Conservation (phyloP, 1,140 invertebrate species). For the Drosophila lacteicornis region DNA sequence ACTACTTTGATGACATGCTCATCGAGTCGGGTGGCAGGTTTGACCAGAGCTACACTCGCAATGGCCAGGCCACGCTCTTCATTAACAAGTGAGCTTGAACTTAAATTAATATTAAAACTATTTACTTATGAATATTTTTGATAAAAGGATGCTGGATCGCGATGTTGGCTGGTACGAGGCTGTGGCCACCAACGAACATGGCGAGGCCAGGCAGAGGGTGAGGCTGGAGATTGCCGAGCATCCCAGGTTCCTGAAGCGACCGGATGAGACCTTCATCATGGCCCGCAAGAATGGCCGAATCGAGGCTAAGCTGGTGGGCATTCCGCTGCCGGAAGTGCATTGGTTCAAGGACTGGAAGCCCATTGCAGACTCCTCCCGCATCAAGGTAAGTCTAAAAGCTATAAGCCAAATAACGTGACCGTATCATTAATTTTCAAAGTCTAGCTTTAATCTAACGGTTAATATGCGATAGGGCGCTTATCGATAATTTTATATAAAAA, state of each 20-base stretch:
- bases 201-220: conserved; percentile 93
- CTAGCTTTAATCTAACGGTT: too few relatives aligned
- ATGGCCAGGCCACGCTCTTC: conserved; percentile 94
- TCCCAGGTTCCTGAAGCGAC: conserved; percentile 94
- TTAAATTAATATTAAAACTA: not conserved
- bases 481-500: too few relatives aligned
- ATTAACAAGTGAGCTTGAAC: conserved; percentile 89
- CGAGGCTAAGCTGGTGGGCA: conserved; percentile 94
- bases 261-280: conserved; percentile 93
- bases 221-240: conserved; percentile 95
- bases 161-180: conserved; percentile 98
- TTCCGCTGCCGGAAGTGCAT: conserved; percentile 97
- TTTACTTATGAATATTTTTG: not conserved
- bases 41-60: conserved; percentile 94
- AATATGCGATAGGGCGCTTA: too few relatives aligned
- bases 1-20: conserved; percentile 93
- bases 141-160: conserved; percentile 91
- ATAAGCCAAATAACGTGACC: too few relatives aligned
- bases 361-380: conserved; percentile 90
- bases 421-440: too few relatives aligned
- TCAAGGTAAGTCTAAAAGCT: conserved; percentile 88
- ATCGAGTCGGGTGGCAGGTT: conserved; percentile 93
- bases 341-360: conserved; percentile 99
- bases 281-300: conserved; percentile 90
- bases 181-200: conserved; percentile 96